These are phyloP conservation scores for Achatina immaculata DNA, from an alignment of 1,140 invertebrate genomes.

Conservation along the genomic window DNA sequence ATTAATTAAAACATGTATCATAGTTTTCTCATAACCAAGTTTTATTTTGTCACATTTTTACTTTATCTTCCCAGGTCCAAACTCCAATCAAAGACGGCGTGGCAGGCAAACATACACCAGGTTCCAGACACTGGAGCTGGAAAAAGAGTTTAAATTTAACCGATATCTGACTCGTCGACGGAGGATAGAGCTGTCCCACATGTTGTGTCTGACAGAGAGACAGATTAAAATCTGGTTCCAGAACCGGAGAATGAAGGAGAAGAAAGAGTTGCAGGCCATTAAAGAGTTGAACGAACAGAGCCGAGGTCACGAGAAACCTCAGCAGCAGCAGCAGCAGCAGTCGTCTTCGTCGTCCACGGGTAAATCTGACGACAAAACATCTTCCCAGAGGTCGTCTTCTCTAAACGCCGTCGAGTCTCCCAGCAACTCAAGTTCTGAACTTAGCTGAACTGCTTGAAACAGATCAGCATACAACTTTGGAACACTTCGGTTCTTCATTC, in stretches of 20 bases:
- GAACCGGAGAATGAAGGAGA: constrained; percentile 70
- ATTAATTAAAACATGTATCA: no score
- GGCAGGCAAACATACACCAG: constrained; percentile 97
- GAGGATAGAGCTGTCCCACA: constrained; percentile 98
- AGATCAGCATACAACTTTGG: no score
- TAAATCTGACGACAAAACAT: not conserved
- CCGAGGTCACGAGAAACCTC: constrained; percentile 41
- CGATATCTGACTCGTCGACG: constrained; percentile 97
- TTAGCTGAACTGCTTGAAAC: constrained; percentile 27
- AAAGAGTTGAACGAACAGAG: constrained; percentile 95
- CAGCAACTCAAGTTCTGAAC: constrained; percentile 16
- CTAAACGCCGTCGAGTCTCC: constrained; percentile 9
- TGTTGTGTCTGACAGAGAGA: constrained; percentile 94
- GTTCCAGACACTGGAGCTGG: constrained; percentile 91
- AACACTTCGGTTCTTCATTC: no score
- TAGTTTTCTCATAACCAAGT: no score
- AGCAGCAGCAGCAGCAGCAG: not conserved
- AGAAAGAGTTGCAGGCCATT: constrained; percentile 83
- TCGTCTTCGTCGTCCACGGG: not conserved
- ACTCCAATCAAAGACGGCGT: constrained; percentile 92
- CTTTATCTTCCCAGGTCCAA: constrained; percentile 84
- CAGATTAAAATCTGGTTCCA: constrained; percentile 97
- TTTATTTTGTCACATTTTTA: no score
- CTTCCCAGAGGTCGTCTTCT: not conserved
- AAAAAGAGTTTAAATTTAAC: constrained; percentile 99